Conservation (phyloP, 53 echinoderm and acorn worm genomes). For the Zoroaster sp. region DNA sequence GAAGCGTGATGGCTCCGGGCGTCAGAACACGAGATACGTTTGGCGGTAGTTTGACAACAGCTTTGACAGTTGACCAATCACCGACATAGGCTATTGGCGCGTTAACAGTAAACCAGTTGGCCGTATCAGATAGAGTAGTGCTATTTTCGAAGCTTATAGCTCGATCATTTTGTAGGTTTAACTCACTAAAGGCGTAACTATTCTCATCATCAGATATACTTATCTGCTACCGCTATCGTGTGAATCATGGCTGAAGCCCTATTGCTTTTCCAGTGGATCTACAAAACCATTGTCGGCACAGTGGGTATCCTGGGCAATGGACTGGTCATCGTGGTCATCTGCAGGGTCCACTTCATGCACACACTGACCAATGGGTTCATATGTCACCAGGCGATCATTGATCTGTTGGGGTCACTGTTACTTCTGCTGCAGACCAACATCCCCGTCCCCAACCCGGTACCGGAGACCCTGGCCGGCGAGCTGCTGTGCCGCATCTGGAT, state of each 20-base stretch:
- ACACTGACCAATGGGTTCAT: slow-evolving; percentile 51
- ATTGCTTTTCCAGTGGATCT: not conserved
- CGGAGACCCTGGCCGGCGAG: not conserved
- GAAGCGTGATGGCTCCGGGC: no score
- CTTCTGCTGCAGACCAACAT: slow-evolving; percentile 20
- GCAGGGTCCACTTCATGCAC: slow-evolving; percentile 17
- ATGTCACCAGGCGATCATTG: slow-evolving; percentile 44
- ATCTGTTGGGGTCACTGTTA: slow-evolving; percentile 24
- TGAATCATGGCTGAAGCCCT: not conserved
- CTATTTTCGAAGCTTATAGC: no score
- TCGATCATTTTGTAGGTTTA: no score
- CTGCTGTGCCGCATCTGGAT: slow-evolving; percentile 42
- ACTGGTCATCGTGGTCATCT: slow-evolving; percentile 40
- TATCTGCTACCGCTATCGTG: no score
- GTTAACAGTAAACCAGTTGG: no score
- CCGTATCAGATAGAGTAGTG: no score
- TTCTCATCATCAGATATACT: no score
- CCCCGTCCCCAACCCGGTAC: slow-evolving; percentile 18
- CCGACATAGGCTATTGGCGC: no score
- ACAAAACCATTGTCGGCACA: slow-evolving; percentile 4
- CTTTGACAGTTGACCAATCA: no score
- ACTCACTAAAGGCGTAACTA: no score
- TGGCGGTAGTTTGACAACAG: no score
- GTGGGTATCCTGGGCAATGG: slow-evolving; percentile 12
- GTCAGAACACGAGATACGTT: no score